Evolutionary conservation across 2,888 invertebrate genomes (phyloP), one percentile per base, ranked within the genome.

Genomic region (Syritta pipiens): DNA sequence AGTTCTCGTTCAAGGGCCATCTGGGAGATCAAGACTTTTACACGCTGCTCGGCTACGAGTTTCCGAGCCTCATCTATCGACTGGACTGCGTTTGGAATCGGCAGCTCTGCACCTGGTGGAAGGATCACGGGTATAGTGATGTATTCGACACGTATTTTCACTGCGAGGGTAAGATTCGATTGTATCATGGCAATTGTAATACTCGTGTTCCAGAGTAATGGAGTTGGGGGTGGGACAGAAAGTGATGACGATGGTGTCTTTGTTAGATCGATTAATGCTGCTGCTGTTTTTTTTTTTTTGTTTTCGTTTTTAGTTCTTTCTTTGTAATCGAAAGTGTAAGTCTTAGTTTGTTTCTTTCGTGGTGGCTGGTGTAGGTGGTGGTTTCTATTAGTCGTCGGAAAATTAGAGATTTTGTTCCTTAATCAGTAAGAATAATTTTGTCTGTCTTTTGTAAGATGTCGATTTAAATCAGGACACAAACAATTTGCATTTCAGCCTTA

Each of bases 11-110:
- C 84, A 91, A 91, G 86, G 94, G 94, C 1, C 94, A 95, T 86
- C 90, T 96, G 22, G 95, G 95, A 0, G 95, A 96, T 88, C 95
- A 96, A 87, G 95, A 95, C 88, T 94, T 94, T 87, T 95, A 93
- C 85, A 94, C 94, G 0, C 87, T 95, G 26, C 84, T 95, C 10
- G 93, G 92, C 6, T 91, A 91, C 82, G 94, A 95, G 84, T 90
- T 93, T 83, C 93, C 93, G 4, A 90, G 93, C 81, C 87, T 95
- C 44, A 93, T 96, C 84, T 92, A 93, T 86, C 91, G 92, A 9
- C 87, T 96, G 40, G 93, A 94, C 72, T 96, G 96, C 85, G 91
- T 91, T 3, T 95, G 95, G 93, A 96, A 96, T 87, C 90, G 94
- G 51, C 95, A 96, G 86, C 87, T 96, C 65, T 96, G 95, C 85